Percentiles rank a stretch among this genome's conserved stretches.
phyloP scores from a whole-genome alignment of 2,113 vertebrate species.

The Geothlypis trichas region DNA sequence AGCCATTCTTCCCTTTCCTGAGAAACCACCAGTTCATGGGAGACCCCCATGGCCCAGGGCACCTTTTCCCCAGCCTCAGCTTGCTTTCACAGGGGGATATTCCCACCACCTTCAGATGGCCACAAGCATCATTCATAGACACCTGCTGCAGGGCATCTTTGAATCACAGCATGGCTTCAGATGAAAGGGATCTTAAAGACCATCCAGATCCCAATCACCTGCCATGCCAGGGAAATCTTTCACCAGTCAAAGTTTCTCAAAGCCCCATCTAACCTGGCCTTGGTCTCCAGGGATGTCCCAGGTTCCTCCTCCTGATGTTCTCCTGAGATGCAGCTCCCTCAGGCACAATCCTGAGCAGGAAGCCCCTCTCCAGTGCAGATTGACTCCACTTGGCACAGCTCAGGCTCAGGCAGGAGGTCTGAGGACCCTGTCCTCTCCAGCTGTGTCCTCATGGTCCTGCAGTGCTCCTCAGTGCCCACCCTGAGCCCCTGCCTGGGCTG shows the following conservation, averaged over 20 bases:
- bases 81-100: not conserved
- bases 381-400: not conserved
- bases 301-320: not conserved
- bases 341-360: not conserved
- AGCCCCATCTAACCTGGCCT: not conserved
- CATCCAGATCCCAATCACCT: no score
- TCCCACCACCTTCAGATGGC: not conserved
- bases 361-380: rapidly evolving
- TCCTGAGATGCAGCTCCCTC: not conserved
- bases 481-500: not conserved
- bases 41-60: not conserved
- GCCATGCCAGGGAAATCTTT: not conserved
- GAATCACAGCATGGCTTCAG: not conserved
- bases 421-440: not conserved
- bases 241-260: not conserved
- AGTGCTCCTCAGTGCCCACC: not conserved
- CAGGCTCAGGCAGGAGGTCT: rapidly evolving
- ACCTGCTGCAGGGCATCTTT: not conserved
- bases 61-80: not conserved
- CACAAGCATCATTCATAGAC: not conserved
- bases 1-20: not conserved
- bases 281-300: not conserved
- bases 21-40: not conserved
- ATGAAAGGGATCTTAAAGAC: not conserved
- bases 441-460: not conserved